These are phyloP conservation scores for Cepphus grylle DNA, from an alignment of 2,113 vertebrate species.

Conservation along the genomic window DNA sequence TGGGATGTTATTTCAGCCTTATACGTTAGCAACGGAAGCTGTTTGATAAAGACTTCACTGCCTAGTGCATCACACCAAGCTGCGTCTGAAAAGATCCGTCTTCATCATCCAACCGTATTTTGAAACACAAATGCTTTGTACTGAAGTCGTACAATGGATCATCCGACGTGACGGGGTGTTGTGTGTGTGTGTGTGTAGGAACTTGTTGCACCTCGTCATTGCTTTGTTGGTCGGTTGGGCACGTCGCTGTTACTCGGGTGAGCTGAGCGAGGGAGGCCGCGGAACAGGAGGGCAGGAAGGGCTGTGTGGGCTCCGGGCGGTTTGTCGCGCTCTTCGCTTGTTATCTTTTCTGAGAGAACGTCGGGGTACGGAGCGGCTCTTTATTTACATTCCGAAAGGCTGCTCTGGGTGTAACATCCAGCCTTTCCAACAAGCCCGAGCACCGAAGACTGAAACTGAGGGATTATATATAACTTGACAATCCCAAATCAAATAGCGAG, in stretches of 20 bases:
- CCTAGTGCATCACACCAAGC: background rate
- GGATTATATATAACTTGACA: background rate
- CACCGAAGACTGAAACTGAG: background rate
- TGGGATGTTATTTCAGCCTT: background rate
- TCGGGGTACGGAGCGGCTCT: background rate
- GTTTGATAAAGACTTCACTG: background rate
- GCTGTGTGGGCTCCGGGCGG: background rate
- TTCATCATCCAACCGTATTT: background rate
- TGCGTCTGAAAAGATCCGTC: background rate
- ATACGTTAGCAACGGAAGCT: background rate
- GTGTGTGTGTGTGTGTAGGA: accelerated
- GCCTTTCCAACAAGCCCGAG: background rate
- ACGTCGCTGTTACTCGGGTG: accelerated
- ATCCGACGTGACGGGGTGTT: accelerated
- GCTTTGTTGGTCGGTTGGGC: background rate
- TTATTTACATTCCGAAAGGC: background rate
- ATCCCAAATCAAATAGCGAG: background rate
- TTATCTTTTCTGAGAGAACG: background rate
- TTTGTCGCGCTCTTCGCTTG: background rate
- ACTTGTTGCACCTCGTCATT: background rate
- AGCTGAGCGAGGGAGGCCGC: background rate
- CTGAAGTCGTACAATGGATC: accelerated
- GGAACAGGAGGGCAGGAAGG: background rate
- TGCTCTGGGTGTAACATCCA: background rate
- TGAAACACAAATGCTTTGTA: background rate